Evolutionary conservation across 2,888 invertebrate genomes (phyloP).

Genomic region (Eupeodes latifasciatus): DNA sequence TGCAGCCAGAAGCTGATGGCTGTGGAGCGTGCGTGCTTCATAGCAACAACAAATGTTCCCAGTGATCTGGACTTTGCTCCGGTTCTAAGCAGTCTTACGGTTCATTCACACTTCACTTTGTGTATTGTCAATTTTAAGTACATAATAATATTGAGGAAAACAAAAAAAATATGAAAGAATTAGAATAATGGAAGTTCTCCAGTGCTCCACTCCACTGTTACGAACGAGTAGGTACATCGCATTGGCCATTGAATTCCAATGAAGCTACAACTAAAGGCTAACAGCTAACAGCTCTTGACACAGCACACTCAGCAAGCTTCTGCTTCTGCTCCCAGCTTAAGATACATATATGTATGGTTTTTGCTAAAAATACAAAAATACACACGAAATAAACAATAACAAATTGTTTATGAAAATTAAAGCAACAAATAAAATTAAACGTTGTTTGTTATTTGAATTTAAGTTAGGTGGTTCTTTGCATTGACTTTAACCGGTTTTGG

Average conservation of each 20-base stretch:
- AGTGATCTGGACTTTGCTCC: background rate
- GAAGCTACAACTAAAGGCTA: slow-evolving; percentile 39
- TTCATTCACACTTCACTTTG: slow-evolving; percentile 61
- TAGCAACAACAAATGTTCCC: slow-evolving; percentile 28
- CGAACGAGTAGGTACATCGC: background rate
- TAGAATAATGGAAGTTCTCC: slow-evolving; percentile 63
- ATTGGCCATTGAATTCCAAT: slow-evolving; percentile 66
- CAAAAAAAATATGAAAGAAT: slow-evolving; percentile 43
- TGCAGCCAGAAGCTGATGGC: background rate
- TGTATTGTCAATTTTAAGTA: slow-evolving; percentile 57
- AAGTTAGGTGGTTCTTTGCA: slow-evolving; percentile 47
- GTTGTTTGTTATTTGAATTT: slow-evolving; percentile 52
- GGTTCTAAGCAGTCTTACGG: slow-evolving; percentile 27
- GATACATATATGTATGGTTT: background rate
- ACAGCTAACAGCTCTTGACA: background rate
- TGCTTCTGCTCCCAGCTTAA: background rate
- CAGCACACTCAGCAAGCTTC: background rate
- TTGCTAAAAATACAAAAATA: background rate
- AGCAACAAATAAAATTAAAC: slow-evolving; percentile 19
- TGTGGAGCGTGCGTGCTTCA: slow-evolving; percentile 48
- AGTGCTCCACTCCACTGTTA: slow-evolving; percentile 8
- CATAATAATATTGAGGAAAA: slow-evolving; percentile 40
- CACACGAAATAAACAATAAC: slow-evolving; percentile 34
- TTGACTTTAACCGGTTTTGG: slow-evolving; percentile 58
- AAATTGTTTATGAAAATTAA: background rate